These are phyloP conservation scores for Eumerus sabulonum DNA, from an alignment of 2,888 invertebrate genomes.

Conservation along the genomic window DNA sequence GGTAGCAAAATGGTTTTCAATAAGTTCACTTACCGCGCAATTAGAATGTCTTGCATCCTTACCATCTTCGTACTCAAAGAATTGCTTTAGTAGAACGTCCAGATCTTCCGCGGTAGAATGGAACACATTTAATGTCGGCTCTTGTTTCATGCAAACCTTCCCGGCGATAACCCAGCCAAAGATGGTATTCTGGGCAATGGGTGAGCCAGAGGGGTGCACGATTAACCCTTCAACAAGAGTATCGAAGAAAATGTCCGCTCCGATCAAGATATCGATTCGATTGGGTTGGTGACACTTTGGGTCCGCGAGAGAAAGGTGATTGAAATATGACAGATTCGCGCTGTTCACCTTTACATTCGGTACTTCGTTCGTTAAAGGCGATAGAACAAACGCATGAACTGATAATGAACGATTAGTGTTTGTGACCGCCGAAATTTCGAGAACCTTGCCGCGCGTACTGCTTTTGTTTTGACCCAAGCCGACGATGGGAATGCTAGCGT, in stretches of 20 bases:
- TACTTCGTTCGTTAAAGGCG: constrained; percentile 1
- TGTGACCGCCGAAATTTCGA: no score
- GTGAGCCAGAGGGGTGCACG: constrained; percentile 9
- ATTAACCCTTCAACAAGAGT: constrained; percentile 15
- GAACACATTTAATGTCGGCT: not conserved
- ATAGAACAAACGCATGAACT: constrained; percentile 22
- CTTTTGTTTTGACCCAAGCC: constrained; percentile 17
- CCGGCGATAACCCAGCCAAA: constrained; percentile 39
- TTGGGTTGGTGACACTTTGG: constrained; percentile 9
- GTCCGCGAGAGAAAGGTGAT: constrained; percentile 28
- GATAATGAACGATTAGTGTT: no score
- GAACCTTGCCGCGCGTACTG: constrained; percentile 21
- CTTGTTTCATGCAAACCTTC: constrained; percentile 3
- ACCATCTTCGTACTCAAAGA: constrained; percentile 27
- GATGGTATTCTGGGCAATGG: constrained; percentile 31
- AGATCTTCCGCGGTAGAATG: constrained; percentile 11
- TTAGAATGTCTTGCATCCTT: not conserved
- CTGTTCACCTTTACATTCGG: constrained; percentile 22
- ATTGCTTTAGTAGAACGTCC: constrained; percentile 18
- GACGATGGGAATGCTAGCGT: constrained; percentile 8
- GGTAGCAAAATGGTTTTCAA: constrained; percentile 31
- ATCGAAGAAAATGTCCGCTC: constrained; percentile 34
- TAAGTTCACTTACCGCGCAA: constrained; percentile 17
- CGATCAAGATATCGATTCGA: constrained; percentile 25
- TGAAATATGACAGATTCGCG: constrained; percentile 9